A percentile compares a stretch with the other conserved stretches of the same genome.
Conservation (phyloP, 2,113 vertebrate genomes). For the Donacobius atricapilla region DNA sequence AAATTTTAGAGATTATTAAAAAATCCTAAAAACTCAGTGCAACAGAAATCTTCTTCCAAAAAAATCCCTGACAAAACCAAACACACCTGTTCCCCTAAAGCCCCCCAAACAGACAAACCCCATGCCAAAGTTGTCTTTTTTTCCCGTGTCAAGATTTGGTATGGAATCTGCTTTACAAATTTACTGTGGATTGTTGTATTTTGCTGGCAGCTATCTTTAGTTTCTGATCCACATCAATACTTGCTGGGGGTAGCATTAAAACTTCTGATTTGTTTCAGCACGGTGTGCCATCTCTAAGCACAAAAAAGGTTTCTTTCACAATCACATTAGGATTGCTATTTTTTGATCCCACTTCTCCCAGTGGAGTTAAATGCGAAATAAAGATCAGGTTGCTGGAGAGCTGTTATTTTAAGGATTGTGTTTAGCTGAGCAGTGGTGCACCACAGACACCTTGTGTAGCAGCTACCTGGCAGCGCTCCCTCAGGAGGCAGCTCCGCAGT, state of each 20-base stretch:
- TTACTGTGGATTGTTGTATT: background rate
- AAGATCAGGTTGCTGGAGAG: background rate
- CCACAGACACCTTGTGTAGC: background rate
- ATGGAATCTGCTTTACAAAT: background rate
- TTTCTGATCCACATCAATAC: background rate
- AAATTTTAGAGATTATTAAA: background rate
- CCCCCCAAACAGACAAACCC: fast-evolving
- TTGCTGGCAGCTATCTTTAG: background rate
- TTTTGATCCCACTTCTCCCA: background rate
- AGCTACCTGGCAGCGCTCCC: fast-evolving
- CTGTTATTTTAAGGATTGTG: background rate
- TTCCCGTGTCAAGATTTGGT: background rate
- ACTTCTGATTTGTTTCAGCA: background rate
- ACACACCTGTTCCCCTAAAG: background rate
- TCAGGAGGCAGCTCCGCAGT: background rate
- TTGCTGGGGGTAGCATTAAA: background rate
- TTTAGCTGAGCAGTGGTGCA: background rate
- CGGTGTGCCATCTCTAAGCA: background rate
- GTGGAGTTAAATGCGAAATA: background rate
- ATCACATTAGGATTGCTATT: background rate
- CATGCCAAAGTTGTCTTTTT: background rate
- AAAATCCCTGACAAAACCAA: background rate
- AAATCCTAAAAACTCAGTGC: background rate
- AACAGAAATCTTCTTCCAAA: background rate
- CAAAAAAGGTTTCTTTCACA: background rate